These are phyloP conservation scores for Dryocosmus kuriphilus DNA, from an alignment of 2,888 invertebrate species.

Conservation along the genomic window DNA sequence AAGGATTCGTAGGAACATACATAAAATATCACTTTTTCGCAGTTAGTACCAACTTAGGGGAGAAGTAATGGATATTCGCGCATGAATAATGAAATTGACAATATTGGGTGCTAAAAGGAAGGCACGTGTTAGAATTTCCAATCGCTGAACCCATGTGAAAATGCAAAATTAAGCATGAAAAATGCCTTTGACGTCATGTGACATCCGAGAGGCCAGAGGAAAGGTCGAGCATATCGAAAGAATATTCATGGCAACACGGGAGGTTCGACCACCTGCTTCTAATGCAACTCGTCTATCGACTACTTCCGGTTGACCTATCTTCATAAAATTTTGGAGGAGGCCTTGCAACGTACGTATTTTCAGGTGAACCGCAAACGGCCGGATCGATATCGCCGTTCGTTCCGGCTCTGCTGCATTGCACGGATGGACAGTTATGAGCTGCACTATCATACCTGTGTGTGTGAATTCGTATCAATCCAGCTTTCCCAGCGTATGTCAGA, in stretches of 20 bases:
- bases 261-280: conserved; percentile 29
- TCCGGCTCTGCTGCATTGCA: conserved; percentile 16
- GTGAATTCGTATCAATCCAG: conserved; percentile 14
- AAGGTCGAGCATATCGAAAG: conserved; percentile 14
- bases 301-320: conserved; percentile 29
- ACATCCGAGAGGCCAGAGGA: conserved; percentile 4
- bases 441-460: conserved; percentile 12
- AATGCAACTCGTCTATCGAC: conserved; percentile 32
- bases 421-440: conserved; percentile 17
- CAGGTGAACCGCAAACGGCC: conserved; percentile 34
- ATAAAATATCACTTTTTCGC: neutral
- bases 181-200: conserved; percentile 17
- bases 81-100: conserved; percentile 31
- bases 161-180: conserved; percentile 35
- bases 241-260: conserved; percentile 18
- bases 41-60: neutral
- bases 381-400: conserved; percentile 22
- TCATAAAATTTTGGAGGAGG: conserved; percentile 21
- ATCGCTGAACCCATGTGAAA: neutral
- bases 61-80: conserved; percentile 13
- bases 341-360: conserved; percentile 2
- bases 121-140: conserved; percentile 25
- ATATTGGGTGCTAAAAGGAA: conserved; percentile 4
- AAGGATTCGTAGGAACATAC: neutral
- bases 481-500: neutral